Percentiles rank a stretch among this genome's conserved stretches.
phyloP scores from a whole-genome alignment of 2,888 invertebrate genomes.

The Cantharis lateralis region DNA sequence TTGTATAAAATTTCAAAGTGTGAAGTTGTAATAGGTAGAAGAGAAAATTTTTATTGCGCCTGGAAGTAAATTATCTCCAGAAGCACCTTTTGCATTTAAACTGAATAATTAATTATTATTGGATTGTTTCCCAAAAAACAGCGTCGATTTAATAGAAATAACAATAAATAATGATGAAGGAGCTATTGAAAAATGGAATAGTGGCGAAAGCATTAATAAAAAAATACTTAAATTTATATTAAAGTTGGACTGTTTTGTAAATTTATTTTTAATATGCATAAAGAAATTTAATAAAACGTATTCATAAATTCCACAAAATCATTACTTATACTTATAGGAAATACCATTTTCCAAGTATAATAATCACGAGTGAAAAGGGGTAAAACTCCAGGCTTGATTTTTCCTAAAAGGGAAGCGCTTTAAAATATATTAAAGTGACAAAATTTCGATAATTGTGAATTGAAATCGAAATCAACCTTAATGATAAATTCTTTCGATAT shows the following conservation, averaged over 20 bases:
- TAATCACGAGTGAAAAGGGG: conserved; percentile 6
- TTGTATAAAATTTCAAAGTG: not conserved
- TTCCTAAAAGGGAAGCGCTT: not conserved
- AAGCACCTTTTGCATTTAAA: not conserved
- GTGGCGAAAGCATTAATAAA: not conserved
- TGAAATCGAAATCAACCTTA: conserved; percentile 10
- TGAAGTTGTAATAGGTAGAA: not conserved
- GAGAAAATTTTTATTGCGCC: not conserved
- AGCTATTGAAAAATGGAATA: not conserved
- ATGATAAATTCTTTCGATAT: conserved; percentile 19
- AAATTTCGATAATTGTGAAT: conserved; percentile 13
- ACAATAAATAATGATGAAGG: not conserved
- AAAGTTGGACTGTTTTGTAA: conserved; percentile 12
- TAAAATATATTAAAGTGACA: conserved; percentile 6
- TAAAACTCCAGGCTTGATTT: not conserved
- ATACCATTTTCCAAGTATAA: conserved; percentile 11
- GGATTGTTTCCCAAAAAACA: not conserved
- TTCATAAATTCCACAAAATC: conserved; percentile 13
- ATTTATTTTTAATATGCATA: conserved; percentile 19
- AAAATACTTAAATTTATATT: not conserved
- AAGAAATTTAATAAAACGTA: conserved; percentile 15
- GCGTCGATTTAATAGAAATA: not conserved
- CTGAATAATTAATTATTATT: too few relatives aligned
- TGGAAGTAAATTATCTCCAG: not conserved
- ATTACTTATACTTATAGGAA: conserved; percentile 3